Base-by-base conservation (phyloP, 2,113 vertebrate genomes). In the Vulpes vulpes region DNA sequence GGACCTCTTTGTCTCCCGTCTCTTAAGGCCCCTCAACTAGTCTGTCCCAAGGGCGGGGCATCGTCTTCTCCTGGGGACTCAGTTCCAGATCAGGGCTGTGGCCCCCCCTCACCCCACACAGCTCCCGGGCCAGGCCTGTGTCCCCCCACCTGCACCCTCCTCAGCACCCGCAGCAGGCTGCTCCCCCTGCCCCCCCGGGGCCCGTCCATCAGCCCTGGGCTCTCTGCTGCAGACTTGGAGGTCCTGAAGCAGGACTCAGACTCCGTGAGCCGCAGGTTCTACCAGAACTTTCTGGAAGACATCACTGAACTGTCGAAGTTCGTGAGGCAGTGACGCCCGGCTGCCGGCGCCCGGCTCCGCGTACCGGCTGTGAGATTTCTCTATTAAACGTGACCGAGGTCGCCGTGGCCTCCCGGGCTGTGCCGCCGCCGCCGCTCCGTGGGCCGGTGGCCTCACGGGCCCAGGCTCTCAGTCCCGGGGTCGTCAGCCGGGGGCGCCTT, bases 301-400 rank as follows among this genome's bases (percentile, higher is more conserved):
- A 0, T 97, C 19, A 1, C 0, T 0, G 90, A 92, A 1, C 94
- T 96, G 23, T 76, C 62, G 51, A 35, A 51, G 0, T 78, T 5
- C 0, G 78, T 96, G 71, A 11, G 5, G 17, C 74, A 43, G 30
- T 92, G 93, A 93, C 35, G 19, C 64, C 3, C 2, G 9, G 4
- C 62, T 2, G 2, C 0, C 2, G 2, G 27, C 0, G 7, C 0
- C 51, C 4, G 3, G 14, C 6, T 15, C 43, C 8, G 11, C 9
- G 16, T 49, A 2, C 19, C 1, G 19, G 27, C 32, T 22, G 27
- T 91, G 27, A 30, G 49, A 64, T 60, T 89, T 67, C 23, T 81
- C 51, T 83, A 89, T 91, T 96, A 97, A 98, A 96, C 22, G 64
- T 67, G 64, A 60, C 53, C 30, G 55, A 43, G 51, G 32, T 59